Evolutionary conservation across 1,140 invertebrate genomes (phyloP), one percentile per base, ranked within the genome.

Genomic region (Trichoplusia ni): DNA sequence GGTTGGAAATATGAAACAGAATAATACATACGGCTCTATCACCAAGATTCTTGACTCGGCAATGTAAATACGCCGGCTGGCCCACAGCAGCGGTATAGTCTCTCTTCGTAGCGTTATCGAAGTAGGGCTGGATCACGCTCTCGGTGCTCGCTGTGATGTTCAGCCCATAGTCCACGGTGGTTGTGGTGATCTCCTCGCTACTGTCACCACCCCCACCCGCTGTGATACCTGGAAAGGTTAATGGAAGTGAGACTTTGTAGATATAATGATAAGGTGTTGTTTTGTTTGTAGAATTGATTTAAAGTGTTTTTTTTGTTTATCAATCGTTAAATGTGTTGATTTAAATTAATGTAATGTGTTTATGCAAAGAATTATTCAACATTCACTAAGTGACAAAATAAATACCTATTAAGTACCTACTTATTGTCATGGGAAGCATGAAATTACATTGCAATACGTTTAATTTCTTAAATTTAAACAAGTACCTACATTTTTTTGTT

Each of bases 11-110:
- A 25, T 16, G 42, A 44, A 23, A 40, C 37, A 44, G 44, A 42
- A 7, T 21, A 54, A 4, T 1, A 94, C 95, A 95, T 92, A 97
- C 96, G 82, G 96, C 95, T 91, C 96, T 92, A 91, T 97, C 96
- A 40, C 95, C 96, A 60, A 97, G 92, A 91, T 97, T 97, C 71
- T 95, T 93, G 53, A 97, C 96, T 64, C 94, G 92, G 84, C 96
- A 97, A 83, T 97, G 95, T 25, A 97, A 91, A 81, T 96, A 94
- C n/a, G 96, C 96, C 27, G 95, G 95, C 88, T 97, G 96, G 1
- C 96, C 96, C 16, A 97, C 95, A 1, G 96, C 97, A 1, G 95
- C 95, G 6, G 95, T 96, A 66, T 96, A 94, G 77, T 97, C 96
- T 37, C 95, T 92, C 60, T 93, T 94, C 0, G 95, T 96, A 35